Evolutionary conservation across 2,888 invertebrate species (phyloP).

Genomic region (Cetonia aurata): DNA sequence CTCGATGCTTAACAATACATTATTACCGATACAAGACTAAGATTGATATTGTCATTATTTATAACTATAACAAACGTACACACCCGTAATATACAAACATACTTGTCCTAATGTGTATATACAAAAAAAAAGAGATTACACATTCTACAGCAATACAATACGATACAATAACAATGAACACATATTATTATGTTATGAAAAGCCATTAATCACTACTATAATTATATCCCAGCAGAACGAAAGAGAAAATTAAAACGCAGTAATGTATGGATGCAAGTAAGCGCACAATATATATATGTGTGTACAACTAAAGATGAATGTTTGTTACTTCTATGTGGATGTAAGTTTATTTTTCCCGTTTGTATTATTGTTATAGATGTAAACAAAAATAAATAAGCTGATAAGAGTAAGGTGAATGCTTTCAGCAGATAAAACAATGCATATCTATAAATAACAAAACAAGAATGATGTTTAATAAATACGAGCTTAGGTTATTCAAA

Average conservation of each 20-base stretch:
- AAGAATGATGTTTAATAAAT: slow-evolving; percentile 8
- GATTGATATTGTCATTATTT: slow-evolving; percentile 39
- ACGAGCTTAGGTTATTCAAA: neutral
- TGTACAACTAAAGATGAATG: slow-evolving; percentile 2
- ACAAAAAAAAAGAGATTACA: slow-evolving; percentile 2
- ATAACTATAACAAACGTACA: slow-evolving; percentile 35
- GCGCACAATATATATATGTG: neutral
- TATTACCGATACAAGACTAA: slow-evolving; percentile 20
- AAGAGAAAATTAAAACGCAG: slow-evolving; percentile 11
- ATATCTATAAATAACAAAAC: too few relatives aligned
- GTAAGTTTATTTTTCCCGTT: neutral
- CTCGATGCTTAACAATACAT: neutral
- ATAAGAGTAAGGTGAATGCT: slow-evolving; percentile 23
- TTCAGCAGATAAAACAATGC: slow-evolving; percentile 5
- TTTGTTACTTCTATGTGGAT: neutral
- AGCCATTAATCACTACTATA: slow-evolving; percentile 31
- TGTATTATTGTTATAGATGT: neutral
- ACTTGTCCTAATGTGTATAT: neutral
- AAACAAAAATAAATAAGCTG: slow-evolving; percentile 25
- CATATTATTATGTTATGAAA: slow-evolving; percentile 13
- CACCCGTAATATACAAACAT: too few relatives aligned
- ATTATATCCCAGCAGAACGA: slow-evolving; percentile 26
- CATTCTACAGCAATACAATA: slow-evolving; percentile 13
- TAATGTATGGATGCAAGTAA: neutral
- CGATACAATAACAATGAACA: slow-evolving; percentile 19